These are phyloP conservation scores for Ispidina picta DNA, from an alignment of 2,797 vertebrate genomes.

Conservation along the genomic window DNA sequence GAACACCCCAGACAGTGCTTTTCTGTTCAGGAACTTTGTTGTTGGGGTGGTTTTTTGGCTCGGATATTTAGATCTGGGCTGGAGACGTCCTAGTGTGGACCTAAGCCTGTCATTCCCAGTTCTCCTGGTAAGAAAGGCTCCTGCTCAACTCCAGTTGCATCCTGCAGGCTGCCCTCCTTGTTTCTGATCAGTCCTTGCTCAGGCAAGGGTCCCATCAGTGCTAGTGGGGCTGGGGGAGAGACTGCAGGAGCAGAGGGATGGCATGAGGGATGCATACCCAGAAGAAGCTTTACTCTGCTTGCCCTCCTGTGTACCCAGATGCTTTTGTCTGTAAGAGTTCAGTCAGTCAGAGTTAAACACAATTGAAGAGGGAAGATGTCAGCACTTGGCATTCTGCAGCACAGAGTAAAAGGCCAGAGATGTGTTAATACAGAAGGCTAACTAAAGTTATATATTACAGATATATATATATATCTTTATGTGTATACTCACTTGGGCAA, in stretches of 20 bases:
- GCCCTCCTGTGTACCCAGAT: conserved; percentile 73
- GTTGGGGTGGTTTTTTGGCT: background rate
- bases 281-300: background rate
- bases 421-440: conserved; percentile 74
- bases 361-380: background rate
- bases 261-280: accelerated
- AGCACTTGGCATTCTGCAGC: background rate
- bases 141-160: background rate
- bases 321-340: conserved; percentile 69
- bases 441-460: background rate
- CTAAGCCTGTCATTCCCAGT: background rate
- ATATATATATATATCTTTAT: background rate
- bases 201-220: accelerated
- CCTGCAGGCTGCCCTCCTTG: background rate
- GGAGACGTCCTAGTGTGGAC: background rate
- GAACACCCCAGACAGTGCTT: accelerated
- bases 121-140: background rate
- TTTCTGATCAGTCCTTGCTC: background rate
- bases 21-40: background rate
- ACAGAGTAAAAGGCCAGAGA: conserved; percentile 66
- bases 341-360: conserved; percentile 81
- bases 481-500: conserved; percentile 72
- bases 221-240: background rate
- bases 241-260: background rate
- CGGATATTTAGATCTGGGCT: background rate